Evolutionary conservation across 2,797 vertebrate genomes (phyloP), one percentile per base, ranked within the genome.

Genomic region (Sparidentex hasta): DNA sequence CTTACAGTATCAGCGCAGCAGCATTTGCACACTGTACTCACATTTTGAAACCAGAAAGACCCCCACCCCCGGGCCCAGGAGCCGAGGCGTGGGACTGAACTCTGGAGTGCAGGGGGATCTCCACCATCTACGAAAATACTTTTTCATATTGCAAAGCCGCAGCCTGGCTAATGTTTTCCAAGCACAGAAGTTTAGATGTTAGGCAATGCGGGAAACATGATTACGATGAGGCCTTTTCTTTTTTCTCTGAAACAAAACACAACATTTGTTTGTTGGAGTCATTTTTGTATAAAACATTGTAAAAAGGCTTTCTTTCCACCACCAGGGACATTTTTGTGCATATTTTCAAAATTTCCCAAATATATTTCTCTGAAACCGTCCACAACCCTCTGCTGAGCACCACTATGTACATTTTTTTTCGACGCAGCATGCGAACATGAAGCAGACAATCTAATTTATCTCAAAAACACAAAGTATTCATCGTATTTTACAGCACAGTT

Each of bases 111-210:
- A 57, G 66, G 83, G 93, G 91, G 84, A 92, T 94, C 91, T 92
- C 91, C 90, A 70, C 43, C 21, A 29, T 71, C 29, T 66, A 64
- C 86, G 69, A 90, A 85, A 84, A 68, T 41, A 33, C 33, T 55
- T 69, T 76, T 86, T 84, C 17, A 76, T 21, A 27, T 52, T 65
- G 59, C 38, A 79, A 79, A 88, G 80, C 76, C 73, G n/a, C 77
- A 77, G 21, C 12, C 59, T 84, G 74, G 20, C 71, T 89, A 73
- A 92, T 86, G 67, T 92, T 92, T 93, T 92, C 91, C 90, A 90
- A 87, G 47, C 67, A 46, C 66, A 82, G 51, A 82, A 78, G 44
- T 90, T 88, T 48, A 82, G 56, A 74, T 72, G 61, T 92, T 63
- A 62, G 50, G 87, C 81, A 91, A 92, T 57, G 48, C 74, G 52